These are phyloP conservation scores for Boulengerochromis microlepis DNA, from an alignment of 2,113 vertebrate genomes.

Conservation along the genomic window DNA sequence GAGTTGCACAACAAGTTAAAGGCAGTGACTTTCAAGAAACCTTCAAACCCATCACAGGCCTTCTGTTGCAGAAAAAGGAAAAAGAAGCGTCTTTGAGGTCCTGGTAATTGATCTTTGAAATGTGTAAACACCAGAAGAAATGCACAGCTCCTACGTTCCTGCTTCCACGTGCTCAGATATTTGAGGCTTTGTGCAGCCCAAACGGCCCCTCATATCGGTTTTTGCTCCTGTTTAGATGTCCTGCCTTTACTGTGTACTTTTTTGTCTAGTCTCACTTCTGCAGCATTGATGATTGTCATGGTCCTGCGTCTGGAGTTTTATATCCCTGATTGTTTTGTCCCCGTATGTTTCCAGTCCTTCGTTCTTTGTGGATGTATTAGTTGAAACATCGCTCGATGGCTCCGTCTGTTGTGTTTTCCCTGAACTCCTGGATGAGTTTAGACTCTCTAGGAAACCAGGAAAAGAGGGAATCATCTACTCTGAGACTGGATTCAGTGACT, in stretches of 20 bases:
- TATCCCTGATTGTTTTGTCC: neutral
- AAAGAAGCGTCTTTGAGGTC: neutral
- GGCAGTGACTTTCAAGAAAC: neutral
- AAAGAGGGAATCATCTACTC: neutral
- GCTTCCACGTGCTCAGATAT: rapidly evolving
- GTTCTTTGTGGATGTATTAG: neutral
- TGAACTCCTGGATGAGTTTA: neutral
- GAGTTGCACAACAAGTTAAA: neutral
- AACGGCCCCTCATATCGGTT: rapidly evolving
- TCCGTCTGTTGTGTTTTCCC: neutral
- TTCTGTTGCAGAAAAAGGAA: neutral
- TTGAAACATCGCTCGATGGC: neutral
- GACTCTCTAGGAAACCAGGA: neutral
- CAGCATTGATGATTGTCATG: neutral
- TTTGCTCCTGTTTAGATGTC: neutral
- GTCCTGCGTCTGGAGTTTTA: rapidly evolving
- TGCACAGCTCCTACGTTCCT: neutral
- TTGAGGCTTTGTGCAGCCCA: neutral
- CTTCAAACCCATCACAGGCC: neutral
- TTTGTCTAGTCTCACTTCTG: neutral
- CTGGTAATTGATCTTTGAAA: neutral
- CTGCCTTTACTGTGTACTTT: neutral
- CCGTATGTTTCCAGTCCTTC: neutral
- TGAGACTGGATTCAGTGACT: neutral
- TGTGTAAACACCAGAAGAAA: neutral